Conservation (phyloP, 2,113 vertebrate genomes). For the Pithys albifrons region DNA sequence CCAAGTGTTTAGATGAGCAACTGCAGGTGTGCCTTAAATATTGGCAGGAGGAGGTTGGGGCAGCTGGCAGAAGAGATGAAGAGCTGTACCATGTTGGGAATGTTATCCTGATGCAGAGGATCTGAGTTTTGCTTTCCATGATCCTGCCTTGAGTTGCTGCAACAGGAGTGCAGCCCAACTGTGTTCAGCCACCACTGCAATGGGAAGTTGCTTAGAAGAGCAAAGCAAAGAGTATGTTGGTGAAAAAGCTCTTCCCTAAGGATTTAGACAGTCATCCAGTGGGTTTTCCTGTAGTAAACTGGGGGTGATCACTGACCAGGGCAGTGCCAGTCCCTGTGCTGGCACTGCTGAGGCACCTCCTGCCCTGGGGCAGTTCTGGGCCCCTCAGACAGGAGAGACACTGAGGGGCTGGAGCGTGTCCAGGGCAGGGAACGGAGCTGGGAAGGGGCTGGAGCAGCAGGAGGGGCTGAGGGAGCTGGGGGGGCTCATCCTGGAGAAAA, state of each 20-base stretch:
- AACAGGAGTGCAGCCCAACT: background rate
- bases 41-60: background rate
- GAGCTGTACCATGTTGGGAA: background rate
- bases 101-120: too few species aligned
- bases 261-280: background rate
- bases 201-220: background rate
- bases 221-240: background rate
- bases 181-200: background rate
- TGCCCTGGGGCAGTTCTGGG: background rate
- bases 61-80: background rate
- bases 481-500: background rate
- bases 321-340: background rate
- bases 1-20: background rate
- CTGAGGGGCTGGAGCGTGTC: background rate
- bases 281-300: background rate
- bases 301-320: background rate
- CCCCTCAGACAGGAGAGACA: background rate
- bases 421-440: background rate
- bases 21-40: background rate
- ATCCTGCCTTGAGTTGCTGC: background rate
- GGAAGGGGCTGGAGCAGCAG: background rate
- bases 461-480: background rate
- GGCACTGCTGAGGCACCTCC: background rate
- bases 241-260: background rate
- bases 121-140: background rate